These are phyloP conservation scores for Sebastes nivosus DNA, from an alignment of 2,797 vertebrate species.

Conservation along the genomic window DNA sequence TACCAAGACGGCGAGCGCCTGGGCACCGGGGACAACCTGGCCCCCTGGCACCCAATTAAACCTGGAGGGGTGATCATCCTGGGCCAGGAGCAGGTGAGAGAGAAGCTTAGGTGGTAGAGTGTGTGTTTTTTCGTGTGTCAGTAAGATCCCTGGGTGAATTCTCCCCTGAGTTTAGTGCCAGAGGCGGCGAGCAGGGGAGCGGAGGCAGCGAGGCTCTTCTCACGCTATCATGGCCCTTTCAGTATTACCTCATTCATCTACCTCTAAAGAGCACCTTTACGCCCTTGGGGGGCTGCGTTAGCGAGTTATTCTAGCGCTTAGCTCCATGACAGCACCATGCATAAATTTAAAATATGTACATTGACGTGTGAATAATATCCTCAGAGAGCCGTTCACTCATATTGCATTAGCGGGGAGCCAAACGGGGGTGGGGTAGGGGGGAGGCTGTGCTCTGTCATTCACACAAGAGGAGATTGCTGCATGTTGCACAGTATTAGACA, in stretches of 20 bases:
- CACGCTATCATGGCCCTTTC: constrained; percentile 63
- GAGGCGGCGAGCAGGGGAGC: constrained; percentile 43
- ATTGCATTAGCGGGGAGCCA: constrained; percentile 8
- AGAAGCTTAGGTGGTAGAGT: constrained; percentile 12
- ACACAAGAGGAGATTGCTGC: constrained; percentile 46
- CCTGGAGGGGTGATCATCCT: constrained; percentile 96
- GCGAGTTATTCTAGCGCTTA: constrained; percentile 20
- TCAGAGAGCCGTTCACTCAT: constrained; percentile 18
- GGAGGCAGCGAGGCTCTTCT: constrained; percentile 53
- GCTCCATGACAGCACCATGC: constrained; percentile 30
- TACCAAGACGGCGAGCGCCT: constrained; percentile 97
- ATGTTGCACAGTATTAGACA: constrained; percentile 36
- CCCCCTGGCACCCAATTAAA: constrained; percentile 99
- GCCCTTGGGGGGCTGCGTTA: constrained; percentile 32
- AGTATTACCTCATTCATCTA: constrained; percentile 56
- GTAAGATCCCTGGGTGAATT: constrained; percentile 37
- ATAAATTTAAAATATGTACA: constrained; percentile 19
- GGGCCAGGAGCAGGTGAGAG: constrained; percentile 96
- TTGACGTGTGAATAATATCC: constrained; percentile 23
- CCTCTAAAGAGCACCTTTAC: constrained; percentile 19
- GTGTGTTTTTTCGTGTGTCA: constrained; percentile 22
- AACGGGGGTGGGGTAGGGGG: neutral
- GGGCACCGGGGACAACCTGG: constrained; percentile 95
- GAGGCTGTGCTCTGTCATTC: neutral
- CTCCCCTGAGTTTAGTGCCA: constrained; percentile 40